These are phyloP conservation scores for Drepana arcuata DNA, from an alignment of 1,140 invertebrate genomes.

Conservation along the genomic window DNA sequence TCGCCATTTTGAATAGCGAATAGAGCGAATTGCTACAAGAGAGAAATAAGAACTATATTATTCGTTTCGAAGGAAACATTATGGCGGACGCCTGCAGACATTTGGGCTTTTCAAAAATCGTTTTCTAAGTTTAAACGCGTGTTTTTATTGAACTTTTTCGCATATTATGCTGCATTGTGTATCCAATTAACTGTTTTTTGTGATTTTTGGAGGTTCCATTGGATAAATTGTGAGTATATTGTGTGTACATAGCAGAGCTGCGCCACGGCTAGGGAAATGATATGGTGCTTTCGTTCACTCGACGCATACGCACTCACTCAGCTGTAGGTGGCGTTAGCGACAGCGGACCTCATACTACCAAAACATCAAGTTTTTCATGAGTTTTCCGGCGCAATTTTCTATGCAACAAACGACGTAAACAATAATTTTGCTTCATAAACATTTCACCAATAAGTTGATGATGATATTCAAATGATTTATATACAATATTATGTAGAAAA, in stretches of 20 bases:
- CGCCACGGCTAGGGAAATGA: conserved; percentile 73
- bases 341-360: conserved; percentile 51
- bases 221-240: conserved; percentile 67
- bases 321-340: conserved; percentile 72
- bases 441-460: conserved; percentile 12
- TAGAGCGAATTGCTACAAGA: conserved; percentile 69
- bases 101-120: conserved; percentile 73
- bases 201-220: conserved; percentile 61
- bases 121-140: conserved; percentile 70
- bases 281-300: conserved; percentile 71
- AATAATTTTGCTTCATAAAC: conserved; percentile 36
- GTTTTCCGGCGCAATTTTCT: conserved; percentile 64
- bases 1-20: conserved; percentile 74
- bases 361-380: conserved; percentile 68
- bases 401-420: conserved; percentile 30
- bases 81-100: conserved; percentile 72
- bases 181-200: conserved; percentile 61
- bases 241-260: conserved; percentile 67
- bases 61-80: conserved; percentile 73
- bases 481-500: conserved; percentile 21
- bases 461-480: conserved; percentile 21
- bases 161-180: conserved; percentile 69
- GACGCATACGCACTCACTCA: conserved; percentile 70
- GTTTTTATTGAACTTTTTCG: conserved; percentile 73
- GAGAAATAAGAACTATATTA: conserved; percentile 72